Percentiles rank a stretch among this genome's conserved stretches.
Evolutionary conservation across 1,140 invertebrate genomes (phyloP).

Genomic region (Zophobas atratus): DNA sequence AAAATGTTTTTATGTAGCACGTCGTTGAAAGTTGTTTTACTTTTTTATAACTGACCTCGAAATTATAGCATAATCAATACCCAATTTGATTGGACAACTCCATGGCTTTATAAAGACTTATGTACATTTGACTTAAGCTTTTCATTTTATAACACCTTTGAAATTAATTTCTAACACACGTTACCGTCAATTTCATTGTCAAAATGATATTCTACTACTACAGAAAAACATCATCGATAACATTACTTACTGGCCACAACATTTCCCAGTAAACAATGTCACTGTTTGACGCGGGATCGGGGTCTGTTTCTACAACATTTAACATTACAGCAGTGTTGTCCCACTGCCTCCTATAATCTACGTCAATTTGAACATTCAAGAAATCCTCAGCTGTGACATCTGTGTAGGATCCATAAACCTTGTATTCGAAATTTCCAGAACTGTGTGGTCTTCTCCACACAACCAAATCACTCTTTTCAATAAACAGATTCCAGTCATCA

Average conservation of each 20-base stretch:
- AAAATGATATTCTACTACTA: too few species aligned
- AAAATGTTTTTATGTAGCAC: too few species aligned
- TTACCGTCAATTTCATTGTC: too few species aligned
- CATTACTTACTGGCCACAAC: constrained; percentile 82
- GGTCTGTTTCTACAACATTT: constrained; percentile 78
- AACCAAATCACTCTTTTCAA: constrained; percentile 84
- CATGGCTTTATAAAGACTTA: too few species aligned
- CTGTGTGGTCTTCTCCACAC: constrained; percentile 85
- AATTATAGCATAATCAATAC: too few species aligned
- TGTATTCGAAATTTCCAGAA: constrained; percentile 83
- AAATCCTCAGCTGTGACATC: constrained; percentile 87
- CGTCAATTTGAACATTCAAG: constrained; percentile 85
- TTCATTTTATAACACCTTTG: too few species aligned
- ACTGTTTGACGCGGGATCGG: constrained; percentile 70
- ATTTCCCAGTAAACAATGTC: constrained; percentile 92
- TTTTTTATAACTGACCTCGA: too few species aligned
- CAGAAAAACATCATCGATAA: too few species aligned
- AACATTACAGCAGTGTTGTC: constrained; percentile 84
- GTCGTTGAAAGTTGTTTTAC: too few species aligned
- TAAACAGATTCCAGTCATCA: constrained; percentile 83
- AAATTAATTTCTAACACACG: too few species aligned
- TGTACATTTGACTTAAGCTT: too few species aligned
- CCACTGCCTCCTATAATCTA: constrained; percentile 84
- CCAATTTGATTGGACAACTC: too few species aligned
- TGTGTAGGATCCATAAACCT: constrained; percentile 87